Percentiles rank a stretch among this genome's conserved stretches.
Conservation (phyloP, 2,113 vertebrate genomes). For the Leuciscus idus region DNA sequence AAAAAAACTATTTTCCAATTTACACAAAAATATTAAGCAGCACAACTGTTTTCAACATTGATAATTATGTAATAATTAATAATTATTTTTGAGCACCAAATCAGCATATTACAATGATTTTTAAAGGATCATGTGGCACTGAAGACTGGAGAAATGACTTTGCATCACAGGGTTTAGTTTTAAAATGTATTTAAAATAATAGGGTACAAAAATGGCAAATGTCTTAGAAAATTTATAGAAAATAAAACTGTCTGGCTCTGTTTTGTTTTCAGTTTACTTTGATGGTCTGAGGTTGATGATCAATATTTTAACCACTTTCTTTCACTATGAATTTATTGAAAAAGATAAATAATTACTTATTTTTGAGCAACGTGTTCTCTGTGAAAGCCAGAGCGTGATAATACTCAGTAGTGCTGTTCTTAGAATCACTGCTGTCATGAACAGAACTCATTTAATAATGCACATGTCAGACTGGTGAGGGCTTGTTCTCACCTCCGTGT, state of each 20-base stretch:
- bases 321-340: neutral
- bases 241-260: neutral
- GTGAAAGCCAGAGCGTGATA: neutral
- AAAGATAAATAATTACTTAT: neutral
- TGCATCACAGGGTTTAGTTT: neutral
- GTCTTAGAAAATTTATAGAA: neutral
- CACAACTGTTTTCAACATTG: neutral
- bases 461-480: neutral
- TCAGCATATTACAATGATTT: neutral
- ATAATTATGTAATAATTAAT: neutral
- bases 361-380: neutral
- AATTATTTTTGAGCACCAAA: neutral
- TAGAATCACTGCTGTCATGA: neutral
- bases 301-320: neutral
- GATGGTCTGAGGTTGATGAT: neutral
- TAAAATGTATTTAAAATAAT: neutral
- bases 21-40: no score
- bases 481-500: slow-evolving; percentile 18
- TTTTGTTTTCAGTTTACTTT: neutral
- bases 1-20: no score
- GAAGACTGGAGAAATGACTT: neutral
- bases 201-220: neutral
- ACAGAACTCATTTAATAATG: neutral
- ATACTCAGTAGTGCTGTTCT: neutral
- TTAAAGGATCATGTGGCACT: neutral